Evolutionary conservation across 1,140 invertebrate genomes (phyloP).

Genomic region (Triops longicaudatus): DNA sequence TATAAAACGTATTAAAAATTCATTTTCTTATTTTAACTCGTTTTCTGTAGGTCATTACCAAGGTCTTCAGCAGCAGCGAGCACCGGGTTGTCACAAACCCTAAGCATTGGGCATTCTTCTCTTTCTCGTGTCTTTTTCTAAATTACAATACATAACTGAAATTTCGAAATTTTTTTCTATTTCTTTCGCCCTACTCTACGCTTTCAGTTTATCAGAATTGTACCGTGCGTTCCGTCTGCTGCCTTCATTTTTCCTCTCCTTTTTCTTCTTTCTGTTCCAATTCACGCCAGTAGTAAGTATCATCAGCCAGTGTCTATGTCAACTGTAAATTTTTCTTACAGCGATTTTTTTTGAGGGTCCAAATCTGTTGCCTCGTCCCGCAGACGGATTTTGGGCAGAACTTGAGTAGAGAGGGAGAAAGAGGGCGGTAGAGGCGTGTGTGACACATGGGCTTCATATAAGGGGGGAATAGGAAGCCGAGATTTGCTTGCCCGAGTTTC

Average conservation of each 20-base stretch:
- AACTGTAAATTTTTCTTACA: neutral
- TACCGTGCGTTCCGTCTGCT: neutral
- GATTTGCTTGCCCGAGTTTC: constrained; percentile 1
- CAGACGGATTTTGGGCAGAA: neutral
- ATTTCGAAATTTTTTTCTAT: neutral
- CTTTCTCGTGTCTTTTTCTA: neutral
- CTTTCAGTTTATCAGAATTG: constrained; percentile 1
- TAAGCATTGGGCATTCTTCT: neutral
- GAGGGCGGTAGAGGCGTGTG: neutral
- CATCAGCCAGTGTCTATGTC: constrained; percentile 7
- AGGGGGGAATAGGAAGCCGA: neutral
- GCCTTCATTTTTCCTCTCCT: neutral
- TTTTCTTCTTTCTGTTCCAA: neutral
- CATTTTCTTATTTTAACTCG: neutral
- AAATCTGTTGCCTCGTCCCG: neutral
- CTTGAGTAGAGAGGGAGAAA: neutral
- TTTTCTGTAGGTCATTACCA: constrained; percentile 18
- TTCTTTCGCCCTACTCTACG: neutral
- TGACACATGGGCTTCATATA: constrained; percentile 11
- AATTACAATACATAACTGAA: neutral
- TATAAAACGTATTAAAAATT: too few species aligned
- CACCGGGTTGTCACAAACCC: neutral
- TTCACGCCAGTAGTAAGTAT: constrained; percentile 7
- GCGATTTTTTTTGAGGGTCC: neutral
- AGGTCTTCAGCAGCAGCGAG: constrained; percentile 18